A percentile compares a stretch with the other conserved stretches of the same genome.
Evolutionary conservation across 2,888 invertebrate species (phyloP).

Genomic region (Physocephala rufipes): DNA sequence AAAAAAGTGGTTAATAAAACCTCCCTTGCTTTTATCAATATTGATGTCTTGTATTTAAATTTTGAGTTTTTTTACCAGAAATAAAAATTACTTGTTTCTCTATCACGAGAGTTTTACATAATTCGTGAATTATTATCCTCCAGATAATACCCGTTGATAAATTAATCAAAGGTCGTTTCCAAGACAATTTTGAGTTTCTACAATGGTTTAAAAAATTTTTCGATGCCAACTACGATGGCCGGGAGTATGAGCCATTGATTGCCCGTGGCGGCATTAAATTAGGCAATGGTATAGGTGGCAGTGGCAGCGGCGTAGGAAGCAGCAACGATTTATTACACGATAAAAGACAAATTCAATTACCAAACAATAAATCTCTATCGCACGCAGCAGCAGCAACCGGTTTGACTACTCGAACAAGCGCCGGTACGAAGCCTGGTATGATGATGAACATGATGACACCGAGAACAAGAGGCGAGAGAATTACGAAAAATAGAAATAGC

Average conservation of each 20-base stretch:
- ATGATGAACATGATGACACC: not conserved
- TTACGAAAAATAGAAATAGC: not conserved
- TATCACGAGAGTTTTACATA: too few species aligned
- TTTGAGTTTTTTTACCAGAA: too few species aligned
- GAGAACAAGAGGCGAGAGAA: conserved; percentile 26
- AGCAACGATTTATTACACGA: conserved; percentile 59
- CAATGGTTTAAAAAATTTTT: conserved; percentile 99
- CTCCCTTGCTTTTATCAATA: too few species aligned
- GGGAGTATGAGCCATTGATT: conserved; percentile 92
- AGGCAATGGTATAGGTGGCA: conserved; percentile 73
- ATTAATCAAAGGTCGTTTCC: conserved; percentile 98
- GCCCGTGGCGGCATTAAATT: conserved; percentile 85
- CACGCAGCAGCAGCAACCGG: conserved; percentile 40
- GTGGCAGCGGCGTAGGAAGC: conserved; percentile 72
- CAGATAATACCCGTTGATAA: conserved; percentile 99
- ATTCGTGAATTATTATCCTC: conserved; percentile 49
- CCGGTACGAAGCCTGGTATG: conserved; percentile 41
- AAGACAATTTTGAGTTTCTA: conserved; percentile 99
- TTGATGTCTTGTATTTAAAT: too few species aligned
- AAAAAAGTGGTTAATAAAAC: too few species aligned
- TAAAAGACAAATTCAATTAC: conserved; percentile 60
- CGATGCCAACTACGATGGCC: conserved; percentile 99
- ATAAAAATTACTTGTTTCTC: too few species aligned
- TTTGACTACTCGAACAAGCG: conserved; percentile 41
- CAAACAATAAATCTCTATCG: conserved; percentile 42